Percentiles rank a stretch among this genome's conserved stretches.
Evolutionary conservation across 2,888 invertebrate species (phyloP).

Genomic region (Drepana falcataria): DNA sequence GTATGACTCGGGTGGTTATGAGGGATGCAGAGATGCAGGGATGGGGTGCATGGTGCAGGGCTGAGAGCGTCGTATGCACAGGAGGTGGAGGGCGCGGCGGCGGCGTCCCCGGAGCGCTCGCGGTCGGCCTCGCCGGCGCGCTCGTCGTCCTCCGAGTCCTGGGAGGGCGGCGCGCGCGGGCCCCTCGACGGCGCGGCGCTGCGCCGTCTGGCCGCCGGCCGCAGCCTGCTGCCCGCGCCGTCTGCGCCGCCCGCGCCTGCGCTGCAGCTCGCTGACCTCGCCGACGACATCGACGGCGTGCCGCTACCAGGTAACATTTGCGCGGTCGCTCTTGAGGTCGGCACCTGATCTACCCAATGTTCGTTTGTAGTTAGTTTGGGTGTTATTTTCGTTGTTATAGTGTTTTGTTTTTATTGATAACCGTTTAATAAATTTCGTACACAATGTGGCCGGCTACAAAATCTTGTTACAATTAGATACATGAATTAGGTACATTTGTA

Average conservation of each 20-base stretch:
- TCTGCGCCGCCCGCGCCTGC: conserved; percentile 11
- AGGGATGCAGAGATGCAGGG: too few species aligned
- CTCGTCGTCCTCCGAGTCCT: conserved; percentile 62
- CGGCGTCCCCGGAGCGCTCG: conserved; percentile 4
- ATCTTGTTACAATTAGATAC: too few species aligned
- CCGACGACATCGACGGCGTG: conserved; percentile 53
- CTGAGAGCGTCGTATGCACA: background rate
- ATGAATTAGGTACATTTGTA: too few species aligned
- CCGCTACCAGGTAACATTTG: conserved; percentile 30
- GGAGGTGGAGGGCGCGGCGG: conserved; percentile 10
- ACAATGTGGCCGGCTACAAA: too few species aligned
- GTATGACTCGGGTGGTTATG: too few species aligned
- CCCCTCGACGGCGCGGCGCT: conserved; percentile 90
- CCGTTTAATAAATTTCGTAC: too few species aligned
- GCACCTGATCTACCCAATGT: too few species aligned
- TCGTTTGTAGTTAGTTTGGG: too few species aligned
- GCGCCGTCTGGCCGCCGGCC: conserved; percentile 78
- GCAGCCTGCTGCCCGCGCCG: conserved; percentile 22
- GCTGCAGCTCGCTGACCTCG: conserved; percentile 3
- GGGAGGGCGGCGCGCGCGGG: conserved; percentile 81
- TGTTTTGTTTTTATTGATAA: too few species aligned
- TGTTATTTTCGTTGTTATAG: too few species aligned
- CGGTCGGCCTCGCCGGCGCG: conserved; percentile 5
- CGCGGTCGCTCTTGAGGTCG: too few species aligned
- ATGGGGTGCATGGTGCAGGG: too few species aligned